Base-by-base conservation (phyloP, 2,888 invertebrate genomes). In the Meloe dianella region DNA sequence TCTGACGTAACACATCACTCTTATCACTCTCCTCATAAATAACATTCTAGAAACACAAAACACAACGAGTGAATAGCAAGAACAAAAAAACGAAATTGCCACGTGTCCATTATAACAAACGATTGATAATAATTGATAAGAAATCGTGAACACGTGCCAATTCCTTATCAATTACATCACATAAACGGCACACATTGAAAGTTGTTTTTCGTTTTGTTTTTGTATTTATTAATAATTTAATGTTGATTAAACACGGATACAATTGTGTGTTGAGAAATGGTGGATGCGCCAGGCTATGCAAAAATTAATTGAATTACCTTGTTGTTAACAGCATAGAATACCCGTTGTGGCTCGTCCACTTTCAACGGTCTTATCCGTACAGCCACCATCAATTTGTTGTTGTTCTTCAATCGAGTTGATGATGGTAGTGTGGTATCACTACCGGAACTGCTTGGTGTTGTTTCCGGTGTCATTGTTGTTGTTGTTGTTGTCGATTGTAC, bases 281-380 rank as follows among this genome's bases (percentile, higher is more conserved):
- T 14, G 35, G 35, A 35, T 1, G 35, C 35, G 38, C 32, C 32
- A 10, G 12, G 8, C 9, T 32, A 2, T 12, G 32, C 4, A 27
- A 27, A 32, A 35, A 35, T 3, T 12, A 12, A n/a, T n/a, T 14
- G 12, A 64, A 69, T 80, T 82, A 91, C 94, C 89, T 92, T 93
- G 79, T 92, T 90, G 84, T 92, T 92, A 75, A 93, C 87, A 76
- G 90, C 90, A 82, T 92, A 91, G 65, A 94, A 88, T 78, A 91
- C 89, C 77, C 92, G 89, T 60, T 90, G 89, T 57, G 89, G 87
- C 85, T 97, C 97, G 78, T 91, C 91, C 41, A 86, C 82, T 71
- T 89, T 89, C 71, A 94, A 86, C 8, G 97, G 97, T 67, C 96
- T 89, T 71, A 97, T 93, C 76, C 97, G 90, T 64, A 97, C 93